Evolutionary conservation across 2,888 invertebrate genomes (phyloP).

Genomic region (Mimas tiliae): DNA sequence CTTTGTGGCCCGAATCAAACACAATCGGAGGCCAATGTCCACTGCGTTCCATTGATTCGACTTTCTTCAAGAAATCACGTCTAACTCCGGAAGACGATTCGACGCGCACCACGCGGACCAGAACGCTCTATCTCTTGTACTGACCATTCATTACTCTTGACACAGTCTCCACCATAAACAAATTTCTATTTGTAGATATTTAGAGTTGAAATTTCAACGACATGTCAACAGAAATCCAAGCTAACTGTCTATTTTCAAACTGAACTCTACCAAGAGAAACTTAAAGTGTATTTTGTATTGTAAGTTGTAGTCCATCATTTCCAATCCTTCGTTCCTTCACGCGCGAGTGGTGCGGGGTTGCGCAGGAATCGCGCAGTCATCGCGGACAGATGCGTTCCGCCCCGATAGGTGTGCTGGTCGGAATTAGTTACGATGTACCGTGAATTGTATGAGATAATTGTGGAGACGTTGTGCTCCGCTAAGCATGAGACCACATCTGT

Average conservation of each 20-base stretch:
- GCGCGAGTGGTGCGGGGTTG: slow-evolving; percentile 66
- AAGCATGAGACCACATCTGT: slow-evolving; percentile 28
- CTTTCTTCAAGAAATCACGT: slow-evolving; percentile 84
- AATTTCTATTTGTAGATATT: slow-evolving; percentile 29
- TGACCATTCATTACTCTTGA: slow-evolving; percentile 53
- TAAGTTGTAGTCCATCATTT: slow-evolving; percentile 53
- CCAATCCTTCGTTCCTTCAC: slow-evolving; percentile 68
- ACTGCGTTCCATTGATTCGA: slow-evolving; percentile 76
- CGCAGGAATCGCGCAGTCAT: slow-evolving; percentile 68
- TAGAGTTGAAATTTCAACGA: slow-evolving; percentile 30
- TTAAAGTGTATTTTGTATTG: slow-evolving; percentile 40
- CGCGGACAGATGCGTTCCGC: slow-evolving; percentile 73
- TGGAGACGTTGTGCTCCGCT: slow-evolving; percentile 27
- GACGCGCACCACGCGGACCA: slow-evolving; percentile 73
- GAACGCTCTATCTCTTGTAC: slow-evolving; percentile 63
- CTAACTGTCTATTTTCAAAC: slow-evolving; percentile 29
- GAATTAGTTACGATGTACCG: slow-evolving; percentile 43
- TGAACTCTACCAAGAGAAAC: slow-evolving; percentile 22
- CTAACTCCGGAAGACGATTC: slow-evolving; percentile 81
- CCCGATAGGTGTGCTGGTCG: slow-evolving; percentile 63
- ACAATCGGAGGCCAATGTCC: slow-evolving; percentile 80
- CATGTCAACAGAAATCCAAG: neutral
- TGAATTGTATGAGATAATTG: slow-evolving; percentile 31
- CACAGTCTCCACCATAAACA: slow-evolving; percentile 37
- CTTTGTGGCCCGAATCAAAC: slow-evolving; percentile 50